Base-by-base conservation (phyloP, 1,140 invertebrate genomes). In the Musca domestica region DNA sequence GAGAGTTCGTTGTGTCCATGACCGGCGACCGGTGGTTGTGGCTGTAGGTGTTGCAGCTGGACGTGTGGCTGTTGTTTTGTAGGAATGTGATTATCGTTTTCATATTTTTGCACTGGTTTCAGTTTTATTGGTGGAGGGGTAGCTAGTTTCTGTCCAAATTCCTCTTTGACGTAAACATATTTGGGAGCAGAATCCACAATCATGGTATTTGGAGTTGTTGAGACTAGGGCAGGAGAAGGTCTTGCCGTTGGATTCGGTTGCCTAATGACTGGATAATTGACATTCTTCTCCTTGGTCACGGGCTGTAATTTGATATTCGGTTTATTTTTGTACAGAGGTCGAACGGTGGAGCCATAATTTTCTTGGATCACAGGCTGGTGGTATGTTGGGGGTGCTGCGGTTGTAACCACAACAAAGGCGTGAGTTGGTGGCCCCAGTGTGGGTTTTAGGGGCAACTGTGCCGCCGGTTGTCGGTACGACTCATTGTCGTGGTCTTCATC, bases 71-170 rank as follows among this genome's bases (percentile, higher is more conserved):
- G 48, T 22, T 23, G 52, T 27, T 46, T 64, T 22, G 52, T 4
- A 47, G 47, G 17, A n/a, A 48, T 66, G 67, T 20, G 72, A 69
- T 17, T 70, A 58, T 9, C 71, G 68, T 20, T 73, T 73, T 47
- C 23, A 61, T 67, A 70, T 58, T 80, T 74, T 30, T 70, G 70
- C 6, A 77, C 68, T 10, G 77, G 74, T 20, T 76, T 76, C 15
- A 80, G 61, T 48, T 77, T 79, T 12, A 75, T 66, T 0, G 77
- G 74, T n/a, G 71, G 66, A 14, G n/a, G n/a, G n/a, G 73, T 69
- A 2, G 73, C 4, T 17, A 68, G 27, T 46, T 64, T 51, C 30
- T 69, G 58, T 22, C 67, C 63, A 48, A 65, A 69, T 56, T 58
- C 66, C 23, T 27, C 25, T 19, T 49, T 56, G n/a, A 58, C 41